Evolutionary conservation across 2,888 invertebrate genomes (phyloP).

Genomic region (Endotricha flammealis): DNA sequence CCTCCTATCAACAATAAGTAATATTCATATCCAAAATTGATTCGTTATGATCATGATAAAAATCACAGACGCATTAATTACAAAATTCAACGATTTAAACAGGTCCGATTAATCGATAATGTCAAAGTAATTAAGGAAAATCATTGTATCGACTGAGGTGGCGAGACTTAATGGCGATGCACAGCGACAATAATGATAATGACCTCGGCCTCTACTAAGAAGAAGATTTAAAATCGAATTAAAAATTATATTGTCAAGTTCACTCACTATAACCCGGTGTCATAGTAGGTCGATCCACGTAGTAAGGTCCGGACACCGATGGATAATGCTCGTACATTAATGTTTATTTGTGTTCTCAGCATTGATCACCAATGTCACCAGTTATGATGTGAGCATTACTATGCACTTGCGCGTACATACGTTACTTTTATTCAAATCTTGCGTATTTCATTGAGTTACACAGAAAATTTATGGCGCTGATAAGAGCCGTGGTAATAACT

Average conservation of each 20-base stretch:
- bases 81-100: no score
- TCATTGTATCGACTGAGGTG: no score
- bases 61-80: no score
- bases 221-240: neutral
- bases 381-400: slow-evolving; percentile 32
- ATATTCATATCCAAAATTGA: no score
- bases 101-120: no score
- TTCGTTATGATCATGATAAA: no score
- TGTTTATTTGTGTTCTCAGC: slow-evolving; percentile 5
- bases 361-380: slow-evolving; percentile 37
- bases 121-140: no score
- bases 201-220: no score
- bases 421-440: slow-evolving; percentile 46
- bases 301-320: slow-evolving; percentile 39
- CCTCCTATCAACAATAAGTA: no score
- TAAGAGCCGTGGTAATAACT: slow-evolving; percentile 19
- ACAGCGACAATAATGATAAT: no score
- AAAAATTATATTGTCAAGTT: slow-evolving; percentile 5
- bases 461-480: slow-evolving; percentile 37
- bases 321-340: slow-evolving; percentile 35
- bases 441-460: slow-evolving; percentile 38
- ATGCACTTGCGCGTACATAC: slow-evolving; percentile 26
- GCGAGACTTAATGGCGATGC: no score
- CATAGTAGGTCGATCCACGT: slow-evolving; percentile 35
- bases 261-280: slow-evolving; percentile 46